A percentile compares a stretch with the other conserved stretches of the same genome.
These are phyloP conservation scores for Protonemura montana DNA, from an alignment of 2,888 invertebrate species.

Conservation along the genomic window DNA sequence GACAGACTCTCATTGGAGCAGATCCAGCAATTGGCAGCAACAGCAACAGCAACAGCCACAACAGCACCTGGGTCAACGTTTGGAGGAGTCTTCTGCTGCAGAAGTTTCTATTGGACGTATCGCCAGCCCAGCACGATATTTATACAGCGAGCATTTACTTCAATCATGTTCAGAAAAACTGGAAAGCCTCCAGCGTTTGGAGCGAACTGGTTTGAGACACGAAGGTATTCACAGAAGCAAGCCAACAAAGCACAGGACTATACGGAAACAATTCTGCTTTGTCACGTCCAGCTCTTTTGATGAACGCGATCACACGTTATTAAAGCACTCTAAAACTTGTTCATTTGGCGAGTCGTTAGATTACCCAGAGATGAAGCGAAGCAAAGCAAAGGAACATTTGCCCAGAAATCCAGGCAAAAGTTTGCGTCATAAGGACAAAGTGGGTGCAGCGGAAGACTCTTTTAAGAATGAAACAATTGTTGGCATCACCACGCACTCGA, in stretches of 20 bases:
- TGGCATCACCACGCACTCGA: not conserved
- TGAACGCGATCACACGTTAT: not conserved
- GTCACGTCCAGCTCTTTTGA: constrained; percentile 24
- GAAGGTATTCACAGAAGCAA: not conserved
- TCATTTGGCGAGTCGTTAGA: not conserved
- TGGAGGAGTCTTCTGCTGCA: not conserved
- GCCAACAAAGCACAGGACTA: not conserved
- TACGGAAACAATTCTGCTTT: not conserved
- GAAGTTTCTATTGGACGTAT: not conserved
- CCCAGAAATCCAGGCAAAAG: not conserved
- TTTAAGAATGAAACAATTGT: not conserved
- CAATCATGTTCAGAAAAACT: constrained; percentile 34
- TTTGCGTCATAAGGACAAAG: not conserved
- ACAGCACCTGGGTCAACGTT: not conserved
- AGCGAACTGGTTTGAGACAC: not conserved
- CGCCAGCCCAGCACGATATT: not conserved
- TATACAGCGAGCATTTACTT: constrained; percentile 23
- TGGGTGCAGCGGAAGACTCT: not conserved
- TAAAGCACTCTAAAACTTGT: not conserved
- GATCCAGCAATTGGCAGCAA: not conserved
- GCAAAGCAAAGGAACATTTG: not conserved
- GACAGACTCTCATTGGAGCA: constrained; percentile 46
- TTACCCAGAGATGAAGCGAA: not conserved
- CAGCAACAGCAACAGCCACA: not conserved
- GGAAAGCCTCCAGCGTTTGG: not conserved